Conservation (phyloP, 2,797 vertebrate genomes). For the Cirrhinus molitorella region DNA sequence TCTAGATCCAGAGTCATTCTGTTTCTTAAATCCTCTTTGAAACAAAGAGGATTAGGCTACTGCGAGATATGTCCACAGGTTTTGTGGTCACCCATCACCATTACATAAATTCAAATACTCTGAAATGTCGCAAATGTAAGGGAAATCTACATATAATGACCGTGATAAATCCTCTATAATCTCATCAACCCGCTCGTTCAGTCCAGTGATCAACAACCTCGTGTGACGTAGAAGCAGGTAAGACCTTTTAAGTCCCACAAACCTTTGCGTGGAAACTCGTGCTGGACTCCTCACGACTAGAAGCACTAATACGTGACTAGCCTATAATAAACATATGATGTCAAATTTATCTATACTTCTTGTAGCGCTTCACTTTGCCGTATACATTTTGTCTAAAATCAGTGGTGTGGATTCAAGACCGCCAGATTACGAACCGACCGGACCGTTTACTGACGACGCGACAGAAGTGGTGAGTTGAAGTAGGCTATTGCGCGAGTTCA, state of each 20-base stretch:
- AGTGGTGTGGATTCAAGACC: conserved; percentile 49
- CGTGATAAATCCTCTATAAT: neutral
- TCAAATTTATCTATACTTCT: neutral
- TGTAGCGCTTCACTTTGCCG: conserved; percentile 24
- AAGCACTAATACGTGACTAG: neutral
- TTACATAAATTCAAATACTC: neutral
- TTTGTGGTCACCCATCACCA: neutral
- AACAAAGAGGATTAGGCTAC: conserved; percentile 25
- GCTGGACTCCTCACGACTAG: neutral
- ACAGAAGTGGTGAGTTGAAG: conserved; percentile 17
- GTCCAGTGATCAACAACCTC: neutral
- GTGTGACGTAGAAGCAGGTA: conserved; percentile 5
- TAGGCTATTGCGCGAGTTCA: neutral
- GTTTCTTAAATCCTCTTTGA: conserved; percentile 12
- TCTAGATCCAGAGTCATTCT: too few species aligned
- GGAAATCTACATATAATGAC: conserved; percentile 1
- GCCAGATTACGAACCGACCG: conserved; percentile 23
- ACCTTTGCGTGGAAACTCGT: neutral
- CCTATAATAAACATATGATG: conserved; percentile 22
- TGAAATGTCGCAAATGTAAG: neutral
- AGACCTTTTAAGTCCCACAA: conserved; percentile 6
- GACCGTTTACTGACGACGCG: too few species aligned
- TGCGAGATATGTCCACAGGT: neutral
- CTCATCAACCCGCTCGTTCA: neutral
- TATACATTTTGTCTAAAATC: conserved; percentile 24